These are phyloP conservation scores for Mycogona germanica DNA, from an alignment of 2,888 invertebrate species.

Conservation along the genomic window DNA sequence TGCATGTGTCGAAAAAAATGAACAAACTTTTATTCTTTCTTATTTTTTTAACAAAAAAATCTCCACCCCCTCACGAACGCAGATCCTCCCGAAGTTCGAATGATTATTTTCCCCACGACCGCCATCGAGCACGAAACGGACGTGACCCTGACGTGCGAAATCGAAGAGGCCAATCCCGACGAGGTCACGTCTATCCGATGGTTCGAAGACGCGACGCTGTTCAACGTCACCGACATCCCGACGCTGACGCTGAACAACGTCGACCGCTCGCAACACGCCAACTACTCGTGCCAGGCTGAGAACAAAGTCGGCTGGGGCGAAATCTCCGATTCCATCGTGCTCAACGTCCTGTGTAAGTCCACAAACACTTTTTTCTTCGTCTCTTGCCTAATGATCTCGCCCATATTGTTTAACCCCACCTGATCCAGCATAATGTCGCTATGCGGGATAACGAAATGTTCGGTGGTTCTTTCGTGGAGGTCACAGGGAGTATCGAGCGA, in stretches of 20 bases:
- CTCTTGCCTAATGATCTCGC: too few relatives aligned
- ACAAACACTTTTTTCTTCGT: too few relatives aligned
- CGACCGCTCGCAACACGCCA: slow-evolving; percentile 80
- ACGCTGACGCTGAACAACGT: slow-evolving; percentile 71
- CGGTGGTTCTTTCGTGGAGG: too few relatives aligned
- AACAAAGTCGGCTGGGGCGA: slow-evolving; percentile 82
- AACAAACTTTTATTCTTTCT: background rate
- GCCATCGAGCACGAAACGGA: slow-evolving; percentile 66
- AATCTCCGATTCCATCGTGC: slow-evolving; percentile 58
- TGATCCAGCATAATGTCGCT: too few relatives aligned
- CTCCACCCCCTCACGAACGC: too few relatives aligned
- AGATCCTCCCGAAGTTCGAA: slow-evolving; percentile 17
- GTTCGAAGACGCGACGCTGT: slow-evolving; percentile 67
- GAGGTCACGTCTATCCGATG: slow-evolving; percentile 59
- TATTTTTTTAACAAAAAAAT: too few relatives aligned
- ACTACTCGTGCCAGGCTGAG: slow-evolving; percentile 82
- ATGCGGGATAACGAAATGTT: too few relatives aligned
- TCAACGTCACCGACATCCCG: slow-evolving; percentile 44
- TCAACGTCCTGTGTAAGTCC: slow-evolving; percentile 68
- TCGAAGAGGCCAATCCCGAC: slow-evolving; percentile 66
- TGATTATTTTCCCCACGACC: slow-evolving; percentile 56
- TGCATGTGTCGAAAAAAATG: too few relatives aligned
- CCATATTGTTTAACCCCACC: too few relatives aligned
- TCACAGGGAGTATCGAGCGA: too few relatives aligned
- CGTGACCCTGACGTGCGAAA: slow-evolving; percentile 68